A percentile compares a stretch with the other conserved stretches of the same genome.
Evolutionary conservation across 2,888 invertebrate species (phyloP).

Genomic region (Ennomos fuscantarius): DNA sequence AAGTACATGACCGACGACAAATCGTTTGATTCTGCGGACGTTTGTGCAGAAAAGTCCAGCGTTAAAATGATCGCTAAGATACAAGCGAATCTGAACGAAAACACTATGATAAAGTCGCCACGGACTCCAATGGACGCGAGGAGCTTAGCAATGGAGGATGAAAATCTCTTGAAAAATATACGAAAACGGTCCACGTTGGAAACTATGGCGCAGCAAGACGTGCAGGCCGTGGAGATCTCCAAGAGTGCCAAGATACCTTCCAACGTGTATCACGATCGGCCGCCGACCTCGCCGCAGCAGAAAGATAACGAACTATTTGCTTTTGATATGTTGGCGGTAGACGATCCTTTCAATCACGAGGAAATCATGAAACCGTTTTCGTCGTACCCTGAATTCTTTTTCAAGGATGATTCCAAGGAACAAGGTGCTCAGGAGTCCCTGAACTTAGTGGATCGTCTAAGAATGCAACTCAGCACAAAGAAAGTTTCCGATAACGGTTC

Average conservation of each 20-base stretch:
- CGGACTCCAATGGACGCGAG: slow-evolving; percentile 81
- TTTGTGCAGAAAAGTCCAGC: slow-evolving; percentile 70
- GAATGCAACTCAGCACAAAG: slow-evolving; percentile 89
- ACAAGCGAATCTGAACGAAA: slow-evolving; percentile 79
- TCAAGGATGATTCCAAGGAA: slow-evolving; percentile 92
- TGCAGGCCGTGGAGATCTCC: slow-evolving; percentile 78
- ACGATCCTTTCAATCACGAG: slow-evolving; percentile 88
- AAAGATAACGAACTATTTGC: slow-evolving; percentile 87
- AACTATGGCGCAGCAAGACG: slow-evolving; percentile 70
- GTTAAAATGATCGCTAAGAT: slow-evolving; percentile 80
- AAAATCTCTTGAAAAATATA: slow-evolving; percentile 60
- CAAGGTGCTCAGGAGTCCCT: slow-evolving; percentile 92
- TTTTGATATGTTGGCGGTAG: slow-evolving; percentile 86
- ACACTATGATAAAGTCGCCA: slow-evolving; percentile 81
- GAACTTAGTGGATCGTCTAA: slow-evolving; percentile 92
- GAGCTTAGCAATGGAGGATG: slow-evolving; percentile 66
- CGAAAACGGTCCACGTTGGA: slow-evolving; percentile 68
- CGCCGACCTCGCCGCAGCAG: slow-evolving; percentile 90
- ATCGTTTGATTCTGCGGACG: slow-evolving; percentile 66
- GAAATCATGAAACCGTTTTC: slow-evolving; percentile 88
- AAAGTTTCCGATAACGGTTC: slow-evolving; percentile 84
- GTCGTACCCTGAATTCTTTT: slow-evolving; percentile 87
- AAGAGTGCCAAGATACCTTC: slow-evolving; percentile 81
- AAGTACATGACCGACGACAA: slow-evolving; percentile 81
- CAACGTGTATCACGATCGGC: slow-evolving; percentile 80